Percentiles rank a stretch among this genome's conserved stretches.
Conservation (phyloP, 1,140 invertebrate species). For the Palaemon carinicauda region DNA sequence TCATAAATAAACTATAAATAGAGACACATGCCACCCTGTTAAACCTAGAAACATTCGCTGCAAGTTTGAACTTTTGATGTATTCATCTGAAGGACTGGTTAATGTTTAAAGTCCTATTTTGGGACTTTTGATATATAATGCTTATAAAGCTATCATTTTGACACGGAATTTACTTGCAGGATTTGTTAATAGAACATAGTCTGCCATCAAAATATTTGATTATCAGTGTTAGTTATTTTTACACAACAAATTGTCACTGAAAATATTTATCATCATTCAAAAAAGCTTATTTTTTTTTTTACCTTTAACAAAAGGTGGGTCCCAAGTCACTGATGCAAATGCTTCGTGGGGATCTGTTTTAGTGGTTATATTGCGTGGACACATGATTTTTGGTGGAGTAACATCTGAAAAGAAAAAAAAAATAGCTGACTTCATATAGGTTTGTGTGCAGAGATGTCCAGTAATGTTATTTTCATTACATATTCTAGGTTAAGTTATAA, state of each 20-base stretch:
- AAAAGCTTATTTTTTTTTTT: slow-evolving; percentile 42
- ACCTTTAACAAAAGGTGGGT: slow-evolving; percentile 65
- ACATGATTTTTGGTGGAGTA: slow-evolving; percentile 65
- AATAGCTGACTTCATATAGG: background rate
- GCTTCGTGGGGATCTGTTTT: slow-evolving; percentile 66
- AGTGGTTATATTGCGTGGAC: slow-evolving; percentile 65
- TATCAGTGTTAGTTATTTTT: too few relatives aligned
- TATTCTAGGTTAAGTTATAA: too few relatives aligned
- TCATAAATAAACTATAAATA: too few relatives aligned
- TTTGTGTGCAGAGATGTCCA: too few relatives aligned
- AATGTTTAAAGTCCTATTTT: background rate
- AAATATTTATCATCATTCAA: background rate
- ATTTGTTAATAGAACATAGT: too few relatives aligned
- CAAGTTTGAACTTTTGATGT: too few relatives aligned
- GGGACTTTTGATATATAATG: background rate
- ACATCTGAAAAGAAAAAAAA: slow-evolving; percentile 63
- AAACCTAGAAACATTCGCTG: too few relatives aligned
- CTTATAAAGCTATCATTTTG: background rate
- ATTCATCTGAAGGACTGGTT: background rate
- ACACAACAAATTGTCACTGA: too few relatives aligned
- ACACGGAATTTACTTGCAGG: too few relatives aligned
- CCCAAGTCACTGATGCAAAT: slow-evolving; percentile 69
- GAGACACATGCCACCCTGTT: too few relatives aligned
- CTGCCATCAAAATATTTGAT: too few relatives aligned
- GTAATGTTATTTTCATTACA: too few relatives aligned